Evolutionary conservation across 2,113 vertebrate genomes (phyloP).

Genomic region (Rhinoderma darwinii): DNA sequence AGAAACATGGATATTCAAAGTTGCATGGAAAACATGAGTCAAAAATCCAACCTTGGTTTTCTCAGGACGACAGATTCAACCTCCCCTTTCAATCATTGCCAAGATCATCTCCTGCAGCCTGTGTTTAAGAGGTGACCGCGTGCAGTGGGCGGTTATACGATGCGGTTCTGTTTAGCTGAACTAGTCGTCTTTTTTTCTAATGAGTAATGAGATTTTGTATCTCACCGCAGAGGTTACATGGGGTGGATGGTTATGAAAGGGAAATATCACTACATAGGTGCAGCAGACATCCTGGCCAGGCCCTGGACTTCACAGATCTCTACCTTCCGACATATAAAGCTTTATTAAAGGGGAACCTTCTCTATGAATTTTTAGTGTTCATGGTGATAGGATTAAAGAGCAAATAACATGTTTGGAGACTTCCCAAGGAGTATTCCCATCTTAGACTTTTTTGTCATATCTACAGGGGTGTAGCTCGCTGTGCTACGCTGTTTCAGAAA

Average conservation of each 20-base stretch:
- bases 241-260: conserved; percentile 3
- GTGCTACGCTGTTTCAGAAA: too few relatives aligned
- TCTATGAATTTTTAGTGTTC: background rate
- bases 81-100: conserved; percentile 43
- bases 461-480: too few relatives aligned
- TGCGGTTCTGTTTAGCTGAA: conserved; percentile 44
- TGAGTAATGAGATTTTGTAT: conserved; percentile 38
- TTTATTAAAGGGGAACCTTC: background rate
- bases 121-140: conserved; percentile 35
- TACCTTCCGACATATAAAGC: background rate
- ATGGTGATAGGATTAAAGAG: background rate
- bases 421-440: too few relatives aligned
- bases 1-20: conserved; percentile 26
- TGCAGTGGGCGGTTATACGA: background rate
- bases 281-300: conserved; percentile 10
- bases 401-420: background rate
- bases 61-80: conserved; percentile 4
- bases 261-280: conserved; percentile 16
- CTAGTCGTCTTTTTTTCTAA: conserved; percentile 34
- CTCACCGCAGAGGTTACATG: conserved; percentile 23
- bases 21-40: conserved; percentile 51
- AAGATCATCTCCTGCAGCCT: conserved; percentile 41
- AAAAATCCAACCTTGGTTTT: conserved; percentile 13
- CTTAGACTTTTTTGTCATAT: too few relatives aligned
- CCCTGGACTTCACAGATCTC: background rate